Percentiles rank a stretch among this genome's conserved stretches.
Evolutionary conservation across 2,888 invertebrate genomes (phyloP).

Genomic region (Augiades crinisus): DNA sequence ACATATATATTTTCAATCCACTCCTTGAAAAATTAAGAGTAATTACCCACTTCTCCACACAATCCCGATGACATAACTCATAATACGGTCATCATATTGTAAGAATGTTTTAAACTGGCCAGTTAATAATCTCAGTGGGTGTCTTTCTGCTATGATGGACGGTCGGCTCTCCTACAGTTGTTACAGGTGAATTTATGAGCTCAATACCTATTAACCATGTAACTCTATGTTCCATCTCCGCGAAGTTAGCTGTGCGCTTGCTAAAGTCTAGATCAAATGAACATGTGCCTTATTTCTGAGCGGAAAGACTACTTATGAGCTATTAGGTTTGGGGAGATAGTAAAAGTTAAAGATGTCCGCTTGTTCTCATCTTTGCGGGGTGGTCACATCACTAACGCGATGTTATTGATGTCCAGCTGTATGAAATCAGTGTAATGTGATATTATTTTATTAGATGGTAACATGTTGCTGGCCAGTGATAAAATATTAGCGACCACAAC

Average conservation of each 20-base stretch:
- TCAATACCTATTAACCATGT: conserved; percentile 27
- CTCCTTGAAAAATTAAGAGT: too few species aligned
- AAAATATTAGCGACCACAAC: conserved; percentile 15
- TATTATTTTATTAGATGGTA: conserved; percentile 21
- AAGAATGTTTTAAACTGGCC: conserved; percentile 12
- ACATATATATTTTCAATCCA: too few species aligned
- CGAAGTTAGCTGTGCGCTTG: background rate
- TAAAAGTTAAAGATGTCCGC: background rate
- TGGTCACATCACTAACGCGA: conserved; percentile 25
- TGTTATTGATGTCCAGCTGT: conserved; percentile 23
- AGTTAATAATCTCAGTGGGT: conserved; percentile 40
- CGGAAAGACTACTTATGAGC: background rate
- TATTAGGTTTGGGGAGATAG: background rate
- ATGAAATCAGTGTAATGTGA: conserved; percentile 21
- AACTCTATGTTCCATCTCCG: conserved; percentile 16
- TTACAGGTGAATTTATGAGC: conserved; percentile 31
- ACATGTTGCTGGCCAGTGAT: conserved; percentile 17
- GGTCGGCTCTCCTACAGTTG: conserved; percentile 31
- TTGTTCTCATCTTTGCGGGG: conserved; percentile 22
- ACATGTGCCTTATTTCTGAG: background rate
- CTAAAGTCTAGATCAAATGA: background rate
- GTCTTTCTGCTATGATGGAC: conserved; percentile 42
- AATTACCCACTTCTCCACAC: too few species aligned
- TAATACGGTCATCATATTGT: too few species aligned
- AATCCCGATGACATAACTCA: too few species aligned